Evolutionary conservation across 1,140 invertebrate genomes (phyloP), one percentile per base, ranked within the genome.

Genomic region (Zaprionus nigranus): DNA sequence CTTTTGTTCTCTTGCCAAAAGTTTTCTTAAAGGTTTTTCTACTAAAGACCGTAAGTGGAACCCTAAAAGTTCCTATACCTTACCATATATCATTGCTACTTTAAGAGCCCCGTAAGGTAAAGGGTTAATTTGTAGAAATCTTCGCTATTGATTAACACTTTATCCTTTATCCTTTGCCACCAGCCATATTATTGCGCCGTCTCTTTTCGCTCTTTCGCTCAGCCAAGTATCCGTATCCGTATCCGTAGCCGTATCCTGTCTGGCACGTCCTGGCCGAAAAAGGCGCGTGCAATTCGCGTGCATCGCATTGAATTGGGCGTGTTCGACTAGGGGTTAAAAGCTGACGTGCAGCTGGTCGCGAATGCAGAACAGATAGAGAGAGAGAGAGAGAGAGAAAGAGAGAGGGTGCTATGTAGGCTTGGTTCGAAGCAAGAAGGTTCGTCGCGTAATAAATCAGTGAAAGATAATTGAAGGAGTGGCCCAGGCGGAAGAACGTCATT

Each of bases 361-460:
- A 66, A 57, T 62, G 34, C 26, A 28, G 6, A 1, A 34, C 3
- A 3, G 30, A 34, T 2, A 34, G 9, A 34, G 9, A 30, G 0
- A 9, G 9, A 59, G 30, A 40, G 38, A 2, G 38, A 1, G 20
- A 1, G 40, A 43, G n/a, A n/a, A 5, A 7, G 7, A 3, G 6
- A 17, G 40, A 46, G 46, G 46, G 20, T 24, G 20, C 46, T 9
- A 51, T 7, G 20, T 57, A 75, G 72, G 72, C 72, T 69, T 69
- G 72, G 72, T 49, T 40, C 36, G 40, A 12, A 20, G 49, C 36
- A 38, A 68, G 73, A 56, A 60, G 66, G 57, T 58, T 28, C 34
- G 60, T 49, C 34, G 60, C 40, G 66, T 43, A 60, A 78, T 78
- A 78, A 78, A 78, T 78, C 76, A 78, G 71, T 64, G 64, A 59